Evolutionary conservation across 2,888 invertebrate genomes (phyloP), one percentile per base, ranked within the genome.

Genomic region (Tipula vernalis): DNA sequence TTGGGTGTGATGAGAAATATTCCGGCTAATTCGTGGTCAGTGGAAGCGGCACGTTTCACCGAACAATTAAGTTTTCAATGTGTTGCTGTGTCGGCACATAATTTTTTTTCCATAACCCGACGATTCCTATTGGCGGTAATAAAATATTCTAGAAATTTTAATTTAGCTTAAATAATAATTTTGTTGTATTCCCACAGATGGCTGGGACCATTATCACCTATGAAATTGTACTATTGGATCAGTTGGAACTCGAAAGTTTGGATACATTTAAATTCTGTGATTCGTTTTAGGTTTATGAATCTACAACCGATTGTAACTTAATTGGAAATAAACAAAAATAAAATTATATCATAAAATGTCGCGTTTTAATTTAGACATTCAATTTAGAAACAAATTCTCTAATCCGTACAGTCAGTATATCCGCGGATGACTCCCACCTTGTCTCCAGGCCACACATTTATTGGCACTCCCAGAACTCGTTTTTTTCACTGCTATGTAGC

Each of bases 31-130:
- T 89, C 88, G 57, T 91, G 91, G 91, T 89, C 90, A 18, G 85
- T 89, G 6, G 91, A 91, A 13, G 86, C 47, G 8, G 89, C 89
- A 41, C 89, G 91, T 12, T 89, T 91, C 8, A 90, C 90, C 87
- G 92, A 93, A 88, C 94, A 94, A 89, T 90, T 94, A 13, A 90
- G 91, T 12, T 90, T 93, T 18, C 93, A 93, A 87, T 90, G 90
- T 28, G 92, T 94, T 12, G 93, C 93, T 0, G 89, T 95, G 28
- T 93, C 94, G 51, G 95, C 94, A 5, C 93, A 93, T 89, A 93
- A 93, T 1, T 93, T 94, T 88, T 95, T 94, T 88, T 91, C 92
- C 83, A 89, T 95, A 28, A 93, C 93, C 1, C 91, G 94, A 87
- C 92, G 92, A 87, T 91, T 94, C 44, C 91, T 95, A 57, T 91